phyloP scores from a whole-genome alignment of 2,113 vertebrate genomes.

The Ammodytes marinus region DNA sequence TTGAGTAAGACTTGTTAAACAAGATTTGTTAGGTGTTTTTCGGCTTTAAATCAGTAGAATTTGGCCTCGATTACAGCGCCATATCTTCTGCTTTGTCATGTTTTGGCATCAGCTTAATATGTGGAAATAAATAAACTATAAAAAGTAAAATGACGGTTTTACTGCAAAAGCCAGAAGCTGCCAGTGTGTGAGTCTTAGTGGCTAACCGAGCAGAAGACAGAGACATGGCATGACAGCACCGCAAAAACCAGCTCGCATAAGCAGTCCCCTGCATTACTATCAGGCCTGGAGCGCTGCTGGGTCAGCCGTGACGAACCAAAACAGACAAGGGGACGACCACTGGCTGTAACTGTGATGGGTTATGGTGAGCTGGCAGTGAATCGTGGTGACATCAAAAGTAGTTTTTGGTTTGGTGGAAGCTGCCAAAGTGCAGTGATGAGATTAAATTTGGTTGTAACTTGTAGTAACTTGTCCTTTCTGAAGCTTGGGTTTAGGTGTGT shows the following conservation, averaged over 20 bases:
- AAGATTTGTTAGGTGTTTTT: background rate
- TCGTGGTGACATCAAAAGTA: background rate
- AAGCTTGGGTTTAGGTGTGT: background rate
- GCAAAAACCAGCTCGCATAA: slow-evolving; percentile 5
- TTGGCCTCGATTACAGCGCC: background rate
- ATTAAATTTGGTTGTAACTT: background rate
- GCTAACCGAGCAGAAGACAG: background rate
- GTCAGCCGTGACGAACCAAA: slow-evolving; percentile 44
- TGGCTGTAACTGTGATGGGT: background rate
- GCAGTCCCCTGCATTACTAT: background rate
- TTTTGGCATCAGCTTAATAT: background rate
- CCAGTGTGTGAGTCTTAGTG: background rate
- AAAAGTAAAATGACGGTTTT: slow-evolving; percentile 3
- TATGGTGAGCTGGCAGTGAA: background rate
- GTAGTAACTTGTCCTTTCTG: background rate
- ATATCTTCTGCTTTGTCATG: background rate
- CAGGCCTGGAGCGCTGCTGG: background rate
- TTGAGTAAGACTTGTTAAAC: background rate
- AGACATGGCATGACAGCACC: slow-evolving; percentile 19
- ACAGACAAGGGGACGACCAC: slow-evolving; percentile 4
- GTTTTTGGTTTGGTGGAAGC: background rate
- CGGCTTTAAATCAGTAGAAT: background rate
- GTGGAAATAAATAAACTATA: background rate
- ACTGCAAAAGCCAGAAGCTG: slow-evolving; percentile 14
- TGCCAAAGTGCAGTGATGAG: background rate